Base-by-base conservation (phyloP, 2,113 vertebrate genomes). In the Uria lomvia region DNA sequence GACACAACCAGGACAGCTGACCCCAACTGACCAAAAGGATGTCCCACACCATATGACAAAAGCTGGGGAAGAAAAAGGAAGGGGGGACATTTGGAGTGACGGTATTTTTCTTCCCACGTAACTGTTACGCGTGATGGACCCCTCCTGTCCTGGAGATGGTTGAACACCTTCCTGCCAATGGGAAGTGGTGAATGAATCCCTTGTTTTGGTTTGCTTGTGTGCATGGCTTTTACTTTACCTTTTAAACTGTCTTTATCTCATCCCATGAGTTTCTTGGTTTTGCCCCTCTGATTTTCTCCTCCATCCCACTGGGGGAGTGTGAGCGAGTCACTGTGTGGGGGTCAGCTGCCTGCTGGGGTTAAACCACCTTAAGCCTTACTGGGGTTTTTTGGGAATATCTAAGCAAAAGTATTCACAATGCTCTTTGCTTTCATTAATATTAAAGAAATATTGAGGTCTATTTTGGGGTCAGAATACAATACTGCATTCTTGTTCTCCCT, bases 121-220 rank as follows among this genome's bases (percentile, higher is more conserved):
- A 68, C 8, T 0, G 0, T 18, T 40, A 29, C 0, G 0, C 0
- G 0, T 74, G 75, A 53, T 9, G 20, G 21, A 29, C 15, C 29
- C 43, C 24, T 62, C 16, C 29, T 53, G 6, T 47, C 45, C 52
- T 80, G 38, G 45, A 52, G 19, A 12, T 30, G 23, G 15, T 17
- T 45, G 53, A 67, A 53, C 34, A 13, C 12, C 27, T 53, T 34
- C 34, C 21, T 52, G 53, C 22, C 8, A 0, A 6, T 40, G 43
- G 36, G 60, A 82, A 59, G 38, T 2, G 3, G 45, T 2, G 22
- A 52, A 55, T 17, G 1, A 55, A 70, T 40, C 47, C 70, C 34
- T 76, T 47, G 4, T 8, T 68, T 74, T 34, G 19, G 19, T 66
- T 40, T 38, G 7, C 19, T 47, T 42, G 17, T 1, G 1, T 2